Evolutionary conservation across 1,140 invertebrate species (phyloP), one percentile per base, ranked within the genome.

Genomic region (Ganaspis sp.): DNA sequence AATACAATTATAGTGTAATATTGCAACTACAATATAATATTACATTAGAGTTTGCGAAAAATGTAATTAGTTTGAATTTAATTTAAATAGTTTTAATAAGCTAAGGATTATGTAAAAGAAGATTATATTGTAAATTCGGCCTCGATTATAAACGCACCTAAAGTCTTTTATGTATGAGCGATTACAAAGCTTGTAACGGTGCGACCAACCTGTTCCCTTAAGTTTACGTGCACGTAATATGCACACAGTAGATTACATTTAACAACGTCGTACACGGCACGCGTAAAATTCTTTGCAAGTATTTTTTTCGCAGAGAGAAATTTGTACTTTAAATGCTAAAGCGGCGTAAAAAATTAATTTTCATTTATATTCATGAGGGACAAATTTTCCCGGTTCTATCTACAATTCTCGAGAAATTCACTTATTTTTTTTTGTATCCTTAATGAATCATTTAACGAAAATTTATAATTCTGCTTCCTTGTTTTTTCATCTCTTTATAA

Each of bases 211-310:
- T 49, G 45, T 49, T 49, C n/a, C 15, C 45, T 15, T n/a, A 49
- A 19, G 54, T 58, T 58, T 26, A 64, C 58, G 23, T 64, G 23
- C 12, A 64, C 58, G 26, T 64, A 64, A 64, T 64, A 72, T 34
- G 17, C 40, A 3, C 12, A 9, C 21, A n/a, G 4, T 15, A 12
- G 6, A 23, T 26, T 9, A 15, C 34, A 15, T 29, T 19, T 70
- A 42, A 19, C 38, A n/a, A 11, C 34, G 34, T 38, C 21, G 53
- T 29, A 42, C 23, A 40, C 12, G 12, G 23, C n/a, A 42, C 21
- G 38, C 19, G 42, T 37, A 37, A 70, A 70, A 38, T 70, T 38
- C 26, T 29, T 70, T 38, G 34, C 9, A 9, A 9, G 11, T 9
- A 9, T 49, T 72, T 64, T 29, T 64, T 26, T 12, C 15, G 0